Evolutionary conservation across 2,113 vertebrate species (phyloP).

Genomic region (Aptenodytes forsteri): DNA sequence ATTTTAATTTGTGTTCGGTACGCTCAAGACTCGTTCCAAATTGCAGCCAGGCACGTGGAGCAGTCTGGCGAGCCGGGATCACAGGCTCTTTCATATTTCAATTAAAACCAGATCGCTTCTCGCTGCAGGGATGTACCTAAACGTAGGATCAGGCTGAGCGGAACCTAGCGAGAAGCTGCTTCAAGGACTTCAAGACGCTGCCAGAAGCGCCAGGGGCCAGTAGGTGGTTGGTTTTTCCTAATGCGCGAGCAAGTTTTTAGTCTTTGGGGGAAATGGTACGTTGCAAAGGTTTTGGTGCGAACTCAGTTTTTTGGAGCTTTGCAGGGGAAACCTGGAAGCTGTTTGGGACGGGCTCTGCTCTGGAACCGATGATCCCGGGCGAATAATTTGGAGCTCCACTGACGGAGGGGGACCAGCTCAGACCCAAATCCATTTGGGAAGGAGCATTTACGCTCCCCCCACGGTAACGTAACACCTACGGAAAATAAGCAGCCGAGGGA

Average conservation of each 20-base stretch:
- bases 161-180: background rate
- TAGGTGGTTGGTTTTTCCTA: background rate
- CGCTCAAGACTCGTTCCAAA: background rate
- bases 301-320: background rate
- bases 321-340: background rate
- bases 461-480: fast-evolving
- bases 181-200: background rate
- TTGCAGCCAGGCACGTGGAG: background rate
- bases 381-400: background rate
- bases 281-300: background rate
- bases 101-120: background rate
- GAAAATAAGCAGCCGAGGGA: background rate
- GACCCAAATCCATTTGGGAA: background rate
- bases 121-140: background rate
- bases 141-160: background rate
- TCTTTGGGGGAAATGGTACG: background rate
- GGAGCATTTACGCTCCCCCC: background rate
- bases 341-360: background rate
- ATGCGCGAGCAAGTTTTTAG: background rate
- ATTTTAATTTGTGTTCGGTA: background rate
- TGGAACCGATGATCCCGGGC: background rate
- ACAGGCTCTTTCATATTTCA: background rate
- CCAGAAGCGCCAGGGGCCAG: background rate
- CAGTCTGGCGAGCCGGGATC: background rate
- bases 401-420: background rate